Evolutionary conservation across 1,140 invertebrate genomes (phyloP), one percentile per base, ranked within the genome.

Genomic region (Melanaphis sacchari): DNA sequence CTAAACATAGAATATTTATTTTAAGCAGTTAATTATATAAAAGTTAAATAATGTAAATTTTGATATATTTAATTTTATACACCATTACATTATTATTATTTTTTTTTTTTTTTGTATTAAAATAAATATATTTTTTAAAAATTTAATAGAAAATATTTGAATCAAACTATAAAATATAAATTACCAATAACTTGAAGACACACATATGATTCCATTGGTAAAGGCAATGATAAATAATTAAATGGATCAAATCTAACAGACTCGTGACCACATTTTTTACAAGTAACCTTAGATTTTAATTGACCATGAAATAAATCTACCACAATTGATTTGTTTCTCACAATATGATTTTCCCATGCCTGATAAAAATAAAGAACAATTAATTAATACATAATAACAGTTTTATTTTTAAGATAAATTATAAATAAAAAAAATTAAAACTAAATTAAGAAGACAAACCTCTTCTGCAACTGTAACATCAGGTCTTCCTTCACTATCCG

Each of bases 241-340:
- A 98, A 98, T 6, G 98, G 97, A 96, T 98, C 98, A 95, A 98
- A 99, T 49, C 97, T 96, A 52, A 98, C 97, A 94, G 97, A 98
- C 94, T 97, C 96, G 94, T 97, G 96, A 31, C 96, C 96, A 95
- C 98, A 99, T 21, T 96, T 96, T 94, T 97, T 96, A 95, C 98
- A 98, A 84, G 96, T 97, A 52, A 97, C 97, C 95, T 97, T 97
- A 7, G 98, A 98, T 95, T 98, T 98, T 0, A 99, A 96, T 95
- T 98, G 98, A 0, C 98, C 98, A 95, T 98, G 98, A 95, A 99
- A 99, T 85, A 98, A 95, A 95, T 98, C 98, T 49, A 98, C 98
- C 91, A 98, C 97, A 92, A 99, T 97, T 9, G 98, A 98, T 95
- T 97, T 96, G 96, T 96, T 98, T 93, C 98, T 96, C 9, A 97